Percentiles rank a stretch among this genome's conserved stretches.
These are phyloP conservation scores for Polypedilum pembai DNA, from an alignment of 1,140 invertebrate species.

Conservation along the genomic window DNA sequence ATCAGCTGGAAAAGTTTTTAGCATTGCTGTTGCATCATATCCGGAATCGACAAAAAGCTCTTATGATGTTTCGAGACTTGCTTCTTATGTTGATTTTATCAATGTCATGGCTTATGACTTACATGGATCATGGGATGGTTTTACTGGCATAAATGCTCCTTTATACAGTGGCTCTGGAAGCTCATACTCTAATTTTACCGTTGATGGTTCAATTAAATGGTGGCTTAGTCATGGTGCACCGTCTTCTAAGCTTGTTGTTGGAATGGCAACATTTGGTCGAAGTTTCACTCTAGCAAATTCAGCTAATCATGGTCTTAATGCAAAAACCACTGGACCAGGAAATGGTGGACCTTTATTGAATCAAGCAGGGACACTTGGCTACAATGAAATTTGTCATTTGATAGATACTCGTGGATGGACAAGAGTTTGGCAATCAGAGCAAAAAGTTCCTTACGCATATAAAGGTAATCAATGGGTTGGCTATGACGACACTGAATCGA, in stretches of 20 bases:
- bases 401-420: conserved; percentile 50
- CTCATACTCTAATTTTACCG: conserved; percentile 35
- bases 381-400: conserved; percentile 82
- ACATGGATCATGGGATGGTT: conserved; percentile 54
- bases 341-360: conserved; percentile 47
- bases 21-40: conserved; percentile 53
- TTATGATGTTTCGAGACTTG: conserved; percentile 52
- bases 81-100: conserved; percentile 50
- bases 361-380: conserved; percentile 72
- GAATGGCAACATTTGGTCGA: conserved; percentile 84
- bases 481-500: conserved; percentile 72
- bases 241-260: conserved; percentile 71
- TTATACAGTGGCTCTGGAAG: conserved; percentile 42
- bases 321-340: conserved; percentile 44
- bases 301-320: conserved; percentile 40
- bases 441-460: conserved; percentile 69
- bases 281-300: conserved; percentile 62
- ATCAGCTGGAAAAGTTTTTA: conserved; percentile 46
- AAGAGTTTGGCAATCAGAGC: conserved; percentile 44
- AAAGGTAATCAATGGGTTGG: conserved; percentile 81
- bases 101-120: conserved; percentile 57
- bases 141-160: conserved; percentile 54
- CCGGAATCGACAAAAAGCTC: conserved; percentile 47
- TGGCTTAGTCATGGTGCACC: conserved; percentile 67
- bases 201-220: conserved; percentile 49